phyloP scores from a whole-genome alignment of 92 coral and sea anemone species.

The Siderastrea radians region DNA sequence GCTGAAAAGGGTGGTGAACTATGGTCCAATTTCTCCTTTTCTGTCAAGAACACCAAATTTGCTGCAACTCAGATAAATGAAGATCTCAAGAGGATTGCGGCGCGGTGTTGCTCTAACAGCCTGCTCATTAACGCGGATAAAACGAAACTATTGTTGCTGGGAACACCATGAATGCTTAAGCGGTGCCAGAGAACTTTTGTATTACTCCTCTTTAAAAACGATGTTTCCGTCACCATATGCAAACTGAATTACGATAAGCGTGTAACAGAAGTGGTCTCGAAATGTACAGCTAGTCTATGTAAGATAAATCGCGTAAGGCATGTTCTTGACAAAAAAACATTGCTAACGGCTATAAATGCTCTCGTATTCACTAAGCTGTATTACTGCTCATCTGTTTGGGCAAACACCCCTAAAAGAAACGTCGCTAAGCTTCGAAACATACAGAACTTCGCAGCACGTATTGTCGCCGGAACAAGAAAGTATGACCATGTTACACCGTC shows the following conservation, averaged over 20 bases:
- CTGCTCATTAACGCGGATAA: background rate
- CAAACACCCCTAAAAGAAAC: conserved; percentile 10
- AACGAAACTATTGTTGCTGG: background rate
- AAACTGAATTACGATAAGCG: conserved; percentile 37
- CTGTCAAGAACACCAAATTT: background rate
- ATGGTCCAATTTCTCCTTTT: background rate
- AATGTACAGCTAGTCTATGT: conserved; percentile 33
- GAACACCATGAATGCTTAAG: background rate
- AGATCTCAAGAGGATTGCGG: conserved; percentile 1
- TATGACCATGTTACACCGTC: background rate
- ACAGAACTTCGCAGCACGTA: background rate
- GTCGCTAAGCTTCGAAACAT: background rate
- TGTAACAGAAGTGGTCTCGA: conserved; percentile 37
- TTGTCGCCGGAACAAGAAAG: conserved; percentile 23
- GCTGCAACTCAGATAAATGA: background rate
- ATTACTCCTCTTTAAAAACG: too few relatives aligned
- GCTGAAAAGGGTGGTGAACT: too few relatives aligned
- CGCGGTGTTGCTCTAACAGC: background rate
- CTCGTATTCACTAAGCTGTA: conserved; percentile 34
- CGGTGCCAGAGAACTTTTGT: background rate
- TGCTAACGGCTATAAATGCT: conserved; percentile 36
- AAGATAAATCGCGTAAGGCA: conserved; percentile 52
- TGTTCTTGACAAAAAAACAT: conserved; percentile 47
- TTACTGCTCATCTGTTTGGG: background rate
- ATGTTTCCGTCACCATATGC: too few relatives aligned